phyloP scores from a whole-genome alignment of 2,797 vertebrate species.

The Euthynnus affinis region DNA sequence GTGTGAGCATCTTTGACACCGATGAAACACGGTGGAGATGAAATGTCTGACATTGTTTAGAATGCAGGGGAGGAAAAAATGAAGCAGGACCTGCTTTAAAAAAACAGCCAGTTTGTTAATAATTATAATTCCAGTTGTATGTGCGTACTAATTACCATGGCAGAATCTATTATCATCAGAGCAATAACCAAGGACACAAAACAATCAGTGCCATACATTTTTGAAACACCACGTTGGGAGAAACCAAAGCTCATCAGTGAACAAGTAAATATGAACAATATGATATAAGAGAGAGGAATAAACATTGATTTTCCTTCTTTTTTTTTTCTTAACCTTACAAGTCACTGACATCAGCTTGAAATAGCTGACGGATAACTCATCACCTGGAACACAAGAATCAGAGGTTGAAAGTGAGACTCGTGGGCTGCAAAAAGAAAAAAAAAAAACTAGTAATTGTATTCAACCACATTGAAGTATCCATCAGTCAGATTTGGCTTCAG shows the following conservation, averaged over 20 bases:
- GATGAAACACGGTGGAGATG: neutral
- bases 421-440: neutral
- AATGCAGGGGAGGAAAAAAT: neutral
- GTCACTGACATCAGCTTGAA: conserved; percentile 13
- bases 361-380: conserved; percentile 14
- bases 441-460: conserved; percentile 31
- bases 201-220: conserved; percentile 5
- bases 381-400: conserved; percentile 28
- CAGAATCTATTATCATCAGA: conserved; percentile 12
- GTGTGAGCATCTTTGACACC: neutral
- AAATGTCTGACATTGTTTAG: neutral
- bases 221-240: neutral
- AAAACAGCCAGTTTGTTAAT: conserved; percentile 3
- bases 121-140: conserved; percentile 8
- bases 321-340: too few relatives aligned
- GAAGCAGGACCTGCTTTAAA: neutral
- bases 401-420: conserved; percentile 8
- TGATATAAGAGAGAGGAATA: neutral
- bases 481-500: conserved; percentile 27
- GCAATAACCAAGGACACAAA: neutral
- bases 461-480: conserved; percentile 4
- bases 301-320: too few relatives aligned
- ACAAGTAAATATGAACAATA: neutral
- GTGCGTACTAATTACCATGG: conserved; percentile 1
- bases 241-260: conserved; percentile 9